phyloP scores from a whole-genome alignment of 2,888 invertebrate genomes.

The Crematogaster levior region DNA sequence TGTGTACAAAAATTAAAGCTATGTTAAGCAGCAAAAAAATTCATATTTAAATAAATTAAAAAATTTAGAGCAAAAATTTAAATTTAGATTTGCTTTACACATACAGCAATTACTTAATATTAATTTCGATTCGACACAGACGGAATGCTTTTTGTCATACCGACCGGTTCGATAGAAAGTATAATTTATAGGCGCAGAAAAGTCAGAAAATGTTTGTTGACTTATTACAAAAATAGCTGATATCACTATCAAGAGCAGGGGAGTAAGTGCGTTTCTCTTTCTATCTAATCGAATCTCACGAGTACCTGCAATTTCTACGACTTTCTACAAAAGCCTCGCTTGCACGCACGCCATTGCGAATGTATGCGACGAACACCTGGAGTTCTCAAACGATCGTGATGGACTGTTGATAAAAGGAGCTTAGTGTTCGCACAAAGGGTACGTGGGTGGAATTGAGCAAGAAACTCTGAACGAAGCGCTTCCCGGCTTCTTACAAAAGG shows the following conservation, averaged over 20 bases:
- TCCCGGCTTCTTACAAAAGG: constrained; percentile 38
- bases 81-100: no score
- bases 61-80: not conserved
- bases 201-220: constrained; percentile 33
- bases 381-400: constrained; percentile 58
- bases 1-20: not conserved
- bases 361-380: constrained; percentile 60
- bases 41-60: not conserved
- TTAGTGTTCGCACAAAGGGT: constrained; percentile 51
- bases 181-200: constrained; percentile 6
- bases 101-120: not conserved
- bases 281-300: constrained; percentile 45
- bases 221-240: constrained; percentile 45
- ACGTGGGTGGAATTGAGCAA: constrained; percentile 53
- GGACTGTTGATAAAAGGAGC: constrained; percentile 60
- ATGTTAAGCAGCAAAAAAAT: not conserved
- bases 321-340: constrained; percentile 40
- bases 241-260: constrained; percentile 40
- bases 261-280: constrained; percentile 35
- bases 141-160: not conserved
- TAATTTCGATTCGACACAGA: not conserved
- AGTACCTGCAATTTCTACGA: constrained; percentile 31
- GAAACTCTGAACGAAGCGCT: constrained; percentile 50
- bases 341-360: constrained; percentile 57
- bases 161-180: not conserved